Percentiles rank a stretch among this genome's conserved stretches.
Conservation (phyloP, 1,140 invertebrate genomes). For the Heliconius hewitsoni region DNA sequence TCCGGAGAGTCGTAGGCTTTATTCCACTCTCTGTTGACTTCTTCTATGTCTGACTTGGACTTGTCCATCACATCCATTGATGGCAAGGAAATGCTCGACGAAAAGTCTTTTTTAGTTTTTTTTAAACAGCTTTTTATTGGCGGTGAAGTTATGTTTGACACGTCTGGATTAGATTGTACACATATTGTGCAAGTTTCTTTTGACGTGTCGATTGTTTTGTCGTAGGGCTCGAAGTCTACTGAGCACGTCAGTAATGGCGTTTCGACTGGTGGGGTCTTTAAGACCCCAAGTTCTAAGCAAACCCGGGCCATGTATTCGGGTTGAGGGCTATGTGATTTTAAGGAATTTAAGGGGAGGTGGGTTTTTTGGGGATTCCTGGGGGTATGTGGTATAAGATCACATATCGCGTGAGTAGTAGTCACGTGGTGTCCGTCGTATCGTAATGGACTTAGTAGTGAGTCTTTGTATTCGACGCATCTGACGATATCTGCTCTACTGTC, state of each 20-base stretch:
- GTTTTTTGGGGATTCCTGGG: constrained; percentile 40
- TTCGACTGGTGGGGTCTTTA: constrained; percentile 57
- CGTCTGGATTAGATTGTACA: constrained; percentile 70
- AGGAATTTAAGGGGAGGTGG: constrained; percentile 23
- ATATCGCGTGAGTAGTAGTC: constrained; percentile 63
- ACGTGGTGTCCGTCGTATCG: constrained; percentile 50
- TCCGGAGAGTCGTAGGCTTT: constrained; percentile 69
- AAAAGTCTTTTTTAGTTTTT: constrained; percentile 64
- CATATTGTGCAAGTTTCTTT: constrained; percentile 73
- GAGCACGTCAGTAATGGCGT: constrained; percentile 65
- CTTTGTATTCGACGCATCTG: constrained; percentile 75
- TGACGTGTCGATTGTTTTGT: constrained; percentile 58
- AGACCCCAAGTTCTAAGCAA: constrained; percentile 70
- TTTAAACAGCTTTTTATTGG: constrained; percentile 79
- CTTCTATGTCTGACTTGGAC: constrained; percentile 65
- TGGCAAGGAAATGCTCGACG: constrained; percentile 67
- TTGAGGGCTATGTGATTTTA: constrained; percentile 29
- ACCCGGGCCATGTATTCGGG: constrained; percentile 69
- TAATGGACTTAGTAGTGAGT: constrained; percentile 58
- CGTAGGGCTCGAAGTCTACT: constrained; percentile 70
- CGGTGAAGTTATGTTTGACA: constrained; percentile 67
- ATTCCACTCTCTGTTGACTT: constrained; percentile 70
- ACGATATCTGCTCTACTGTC: constrained; percentile 78
- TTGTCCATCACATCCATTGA: constrained; percentile 71
- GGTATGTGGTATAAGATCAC: constrained; percentile 71